Conservation (phyloP, 2,797 vertebrate species). For the Chrysocyon brachyurus region DNA sequence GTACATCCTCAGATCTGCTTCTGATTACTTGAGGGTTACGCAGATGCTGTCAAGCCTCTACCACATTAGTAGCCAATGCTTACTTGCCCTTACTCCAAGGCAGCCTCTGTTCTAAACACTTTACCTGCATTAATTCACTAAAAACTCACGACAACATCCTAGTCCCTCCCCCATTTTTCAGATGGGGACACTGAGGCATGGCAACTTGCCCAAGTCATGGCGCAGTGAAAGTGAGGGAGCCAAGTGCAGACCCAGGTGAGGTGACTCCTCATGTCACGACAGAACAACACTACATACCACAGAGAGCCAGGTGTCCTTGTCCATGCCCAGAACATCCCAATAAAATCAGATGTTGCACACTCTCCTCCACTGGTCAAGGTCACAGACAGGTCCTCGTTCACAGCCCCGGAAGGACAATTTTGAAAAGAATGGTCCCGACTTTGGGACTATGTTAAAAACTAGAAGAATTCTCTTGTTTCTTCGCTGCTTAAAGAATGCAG, state of each 20-base stretch:
- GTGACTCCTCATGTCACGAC: background rate
- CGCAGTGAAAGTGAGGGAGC: background rate
- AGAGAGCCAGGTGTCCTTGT: background rate
- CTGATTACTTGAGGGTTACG: background rate
- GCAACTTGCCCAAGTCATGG: background rate
- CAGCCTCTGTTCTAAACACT: background rate
- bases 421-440: background rate
- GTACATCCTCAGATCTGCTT: background rate
- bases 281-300: rapidly evolving
- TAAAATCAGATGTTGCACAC: background rate
- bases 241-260: rapidly evolving
- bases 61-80: background rate
- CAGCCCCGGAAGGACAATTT: background rate
- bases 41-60: background rate
- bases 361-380: background rate
- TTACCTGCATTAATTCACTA: background rate
- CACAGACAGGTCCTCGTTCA: background rate
- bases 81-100: background rate
- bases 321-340: background rate
- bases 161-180: background rate
- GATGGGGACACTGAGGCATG: background rate
- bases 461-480: background rate
- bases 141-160: background rate
- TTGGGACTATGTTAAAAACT: background rate
- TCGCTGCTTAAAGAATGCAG: background rate